These are phyloP conservation scores for Leuctra nigra DNA, from an alignment of 2,888 invertebrate species.

Conservation along the genomic window DNA sequence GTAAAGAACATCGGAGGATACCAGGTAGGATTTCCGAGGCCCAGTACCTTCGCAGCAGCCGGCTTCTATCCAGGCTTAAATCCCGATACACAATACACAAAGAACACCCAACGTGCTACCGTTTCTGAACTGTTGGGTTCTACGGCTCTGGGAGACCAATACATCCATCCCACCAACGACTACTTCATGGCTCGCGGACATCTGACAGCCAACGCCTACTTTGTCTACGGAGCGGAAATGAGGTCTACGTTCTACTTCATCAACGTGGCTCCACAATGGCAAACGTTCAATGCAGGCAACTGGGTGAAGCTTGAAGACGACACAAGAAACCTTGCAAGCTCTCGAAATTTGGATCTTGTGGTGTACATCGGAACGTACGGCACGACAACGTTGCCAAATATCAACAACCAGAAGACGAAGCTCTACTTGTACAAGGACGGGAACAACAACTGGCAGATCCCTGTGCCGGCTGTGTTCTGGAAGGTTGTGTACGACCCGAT, in stretches of 20 bases:
- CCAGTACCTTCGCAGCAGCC: constrained; percentile 45
- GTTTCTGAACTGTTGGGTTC: constrained; percentile 22
- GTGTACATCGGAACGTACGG: constrained; percentile 52
- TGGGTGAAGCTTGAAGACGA: constrained; percentile 49
- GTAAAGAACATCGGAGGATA: constrained; percentile 43
- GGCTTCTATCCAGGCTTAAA: constrained; percentile 42
- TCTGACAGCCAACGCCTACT: constrained; percentile 54
- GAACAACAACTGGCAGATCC: constrained; percentile 40
- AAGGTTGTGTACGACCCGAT: too few relatives aligned
- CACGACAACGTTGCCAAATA: constrained; percentile 46
- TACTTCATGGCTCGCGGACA: constrained; percentile 52
- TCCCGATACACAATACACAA: constrained; percentile 36
- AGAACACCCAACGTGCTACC: constrained; percentile 12
- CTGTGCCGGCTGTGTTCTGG: too few relatives aligned
- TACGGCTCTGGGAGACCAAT: constrained; percentile 17
- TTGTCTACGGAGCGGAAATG: constrained; percentile 51
- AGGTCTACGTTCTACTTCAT: constrained; percentile 55
- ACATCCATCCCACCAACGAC: not conserved
- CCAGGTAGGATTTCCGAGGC: constrained; percentile 45
- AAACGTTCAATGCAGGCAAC: too few relatives aligned
- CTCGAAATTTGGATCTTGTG: constrained; percentile 34
- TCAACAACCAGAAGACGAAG: constrained; percentile 30
- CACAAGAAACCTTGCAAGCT: constrained; percentile 41
- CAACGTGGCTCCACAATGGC: too few relatives aligned
- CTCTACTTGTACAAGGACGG: constrained; percentile 31